Conservation (phyloP, 2,113 vertebrate species). For the Peromyscus leucopus region DNA sequence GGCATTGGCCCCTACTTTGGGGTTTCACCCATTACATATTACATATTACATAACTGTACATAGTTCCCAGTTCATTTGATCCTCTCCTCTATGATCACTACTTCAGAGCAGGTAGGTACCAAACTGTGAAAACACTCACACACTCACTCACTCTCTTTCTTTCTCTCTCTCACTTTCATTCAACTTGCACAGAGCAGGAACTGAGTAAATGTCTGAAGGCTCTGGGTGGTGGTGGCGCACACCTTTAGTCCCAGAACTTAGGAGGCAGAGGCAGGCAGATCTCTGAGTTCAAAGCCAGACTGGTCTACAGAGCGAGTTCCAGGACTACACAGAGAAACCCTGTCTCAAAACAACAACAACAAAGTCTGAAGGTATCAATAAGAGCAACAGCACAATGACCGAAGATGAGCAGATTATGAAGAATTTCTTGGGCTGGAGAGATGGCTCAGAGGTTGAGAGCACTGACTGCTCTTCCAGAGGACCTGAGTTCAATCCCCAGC, state of each 20-base stretch:
- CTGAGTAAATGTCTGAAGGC: background rate
- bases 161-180: background rate
- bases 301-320: too few species aligned
- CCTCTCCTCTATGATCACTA: background rate
- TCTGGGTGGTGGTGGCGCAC: background rate
- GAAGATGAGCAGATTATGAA: background rate
- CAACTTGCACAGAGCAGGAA: background rate
- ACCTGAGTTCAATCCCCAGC: too few species aligned
- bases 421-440: background rate
- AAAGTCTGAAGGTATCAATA: background rate
- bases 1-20: background rate
- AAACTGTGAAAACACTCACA: background rate
- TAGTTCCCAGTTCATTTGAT: background rate
- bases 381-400: background rate
- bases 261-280: background rate
- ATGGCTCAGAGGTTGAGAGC: too few species aligned
- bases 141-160: too few species aligned
- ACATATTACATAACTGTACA: too few species aligned
- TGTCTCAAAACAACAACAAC: too few species aligned
- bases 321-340: too few species aligned
- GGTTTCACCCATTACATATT: background rate
- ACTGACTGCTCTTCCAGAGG: too few species aligned
- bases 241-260: too few species aligned
- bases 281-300: background rate
- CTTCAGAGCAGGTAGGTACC: background rate